phyloP scores from a whole-genome alignment of 2,888 invertebrate species.

The Himalopsyche kuldschensis region DNA sequence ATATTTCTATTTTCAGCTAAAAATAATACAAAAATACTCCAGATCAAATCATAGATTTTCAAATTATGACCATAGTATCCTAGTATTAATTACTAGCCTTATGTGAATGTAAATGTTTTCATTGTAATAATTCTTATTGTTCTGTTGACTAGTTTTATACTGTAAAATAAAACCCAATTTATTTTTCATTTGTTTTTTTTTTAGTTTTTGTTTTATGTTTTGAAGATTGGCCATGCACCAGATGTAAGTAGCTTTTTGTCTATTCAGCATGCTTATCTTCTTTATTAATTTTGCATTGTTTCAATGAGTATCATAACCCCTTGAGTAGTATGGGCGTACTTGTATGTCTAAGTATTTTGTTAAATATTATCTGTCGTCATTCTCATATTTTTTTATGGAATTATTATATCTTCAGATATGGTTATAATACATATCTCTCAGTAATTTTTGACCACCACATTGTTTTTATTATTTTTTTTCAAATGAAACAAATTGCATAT shows the following conservation, averaged over 20 bases:
- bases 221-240: background rate
- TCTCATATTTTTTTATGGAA: no score
- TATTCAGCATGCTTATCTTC: background rate
- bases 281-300: background rate
- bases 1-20: no score
- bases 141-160: constrained; percentile 37
- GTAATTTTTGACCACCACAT: no score
- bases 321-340: no score
- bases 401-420: no score
- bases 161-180: constrained; percentile 32
- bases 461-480: no score
- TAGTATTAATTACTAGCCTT: background rate
- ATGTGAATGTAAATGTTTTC: constrained; percentile 3
- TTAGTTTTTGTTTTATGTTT: constrained; percentile 26
- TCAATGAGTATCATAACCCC: background rate
- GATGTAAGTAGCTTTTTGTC: background rate
- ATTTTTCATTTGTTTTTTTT: constrained; percentile 47
- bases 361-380: no score
- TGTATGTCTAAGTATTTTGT: no score
- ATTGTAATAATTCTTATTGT: constrained; percentile 9
- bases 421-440: no score
- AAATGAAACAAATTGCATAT: no score
- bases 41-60: background rate
- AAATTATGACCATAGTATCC: background rate
- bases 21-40: background rate